Conservation (phyloP, 2,888 invertebrate species). For the Barypeithes pellucidus region DNA sequence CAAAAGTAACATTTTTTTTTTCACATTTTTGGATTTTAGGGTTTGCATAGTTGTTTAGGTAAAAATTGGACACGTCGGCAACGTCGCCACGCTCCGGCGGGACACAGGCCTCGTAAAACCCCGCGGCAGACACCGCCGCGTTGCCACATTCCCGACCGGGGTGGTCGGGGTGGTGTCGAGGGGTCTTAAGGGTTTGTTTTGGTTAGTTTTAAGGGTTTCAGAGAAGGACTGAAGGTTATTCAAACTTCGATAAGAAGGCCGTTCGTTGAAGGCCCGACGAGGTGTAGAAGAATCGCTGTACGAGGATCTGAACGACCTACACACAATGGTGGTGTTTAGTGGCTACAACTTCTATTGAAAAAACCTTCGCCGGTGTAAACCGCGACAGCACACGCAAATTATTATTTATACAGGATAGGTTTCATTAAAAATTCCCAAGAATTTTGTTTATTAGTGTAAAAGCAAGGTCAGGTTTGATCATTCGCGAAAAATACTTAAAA, state of each 20-base stretch:
- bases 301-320: too few relatives aligned
- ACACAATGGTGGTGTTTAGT: too few relatives aligned
- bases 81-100: constrained; percentile 28
- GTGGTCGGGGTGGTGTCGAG: constrained; percentile 23
- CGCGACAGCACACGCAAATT: not conserved
- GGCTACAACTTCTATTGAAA: too few relatives aligned
- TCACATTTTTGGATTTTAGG: too few relatives aligned
- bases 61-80: not conserved
- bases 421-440: constrained; percentile 32
- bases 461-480: constrained; percentile 32
- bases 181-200: constrained; percentile 43
- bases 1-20: too few relatives aligned
- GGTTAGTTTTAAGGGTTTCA: constrained; percentile 36
- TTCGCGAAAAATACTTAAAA: constrained; percentile 23
- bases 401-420: constrained; percentile 17
- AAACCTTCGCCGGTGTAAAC: constrained; percentile 14
- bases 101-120: constrained; percentile 26
- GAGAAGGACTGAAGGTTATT: constrained; percentile 16
- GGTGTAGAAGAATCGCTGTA: not conserved
- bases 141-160: constrained; percentile 32
- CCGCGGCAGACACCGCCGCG: constrained; percentile 8
- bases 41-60: too few relatives aligned
- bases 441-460: constrained; percentile 33
- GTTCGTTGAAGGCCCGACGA: not conserved
- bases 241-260: not conserved